phyloP scores from a whole-genome alignment of 2,888 invertebrate species.

The Perithous albicinctus region DNA sequence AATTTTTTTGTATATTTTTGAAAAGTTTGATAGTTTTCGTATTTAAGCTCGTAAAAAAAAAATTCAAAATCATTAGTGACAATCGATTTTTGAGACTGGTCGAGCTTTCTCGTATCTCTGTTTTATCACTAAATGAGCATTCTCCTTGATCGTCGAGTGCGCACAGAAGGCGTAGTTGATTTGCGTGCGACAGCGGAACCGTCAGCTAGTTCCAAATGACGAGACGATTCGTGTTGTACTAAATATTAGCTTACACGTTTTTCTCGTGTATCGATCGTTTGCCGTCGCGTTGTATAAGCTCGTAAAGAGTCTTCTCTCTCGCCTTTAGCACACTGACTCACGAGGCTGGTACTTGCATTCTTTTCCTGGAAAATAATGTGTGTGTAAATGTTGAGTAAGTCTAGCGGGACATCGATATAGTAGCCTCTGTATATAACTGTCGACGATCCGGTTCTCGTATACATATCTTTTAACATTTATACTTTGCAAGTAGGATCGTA shows the following conservation, averaged over 20 bases:
- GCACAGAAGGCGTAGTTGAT: background rate
- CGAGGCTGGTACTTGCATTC: background rate
- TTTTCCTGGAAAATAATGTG: background rate
- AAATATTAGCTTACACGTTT: background rate
- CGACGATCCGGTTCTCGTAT: background rate
- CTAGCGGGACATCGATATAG: background rate
- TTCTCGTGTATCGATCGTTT: slow-evolving; percentile 55
- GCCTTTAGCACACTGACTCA: background rate
- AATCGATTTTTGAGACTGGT: background rate
- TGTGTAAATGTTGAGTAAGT: background rate
- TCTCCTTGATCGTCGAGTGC: background rate
- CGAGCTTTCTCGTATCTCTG: background rate
- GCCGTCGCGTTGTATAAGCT: slow-evolving; percentile 51
- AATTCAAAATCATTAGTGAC: background rate
- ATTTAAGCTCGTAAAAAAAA: too few species aligned
- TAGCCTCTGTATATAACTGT: background rate
- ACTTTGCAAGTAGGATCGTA: background rate
- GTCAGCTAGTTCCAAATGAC: background rate
- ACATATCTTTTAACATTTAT: background rate
- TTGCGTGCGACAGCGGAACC: background rate
- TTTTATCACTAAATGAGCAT: background rate
- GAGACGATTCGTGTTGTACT: background rate
- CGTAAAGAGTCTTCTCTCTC: slow-evolving; percentile 43
- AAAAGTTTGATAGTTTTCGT: too few species aligned
- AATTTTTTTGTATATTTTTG: too few species aligned